Base-by-base conservation (phyloP, 64 coral and sea anemone species). In the Actinia tenebrosa region DNA sequence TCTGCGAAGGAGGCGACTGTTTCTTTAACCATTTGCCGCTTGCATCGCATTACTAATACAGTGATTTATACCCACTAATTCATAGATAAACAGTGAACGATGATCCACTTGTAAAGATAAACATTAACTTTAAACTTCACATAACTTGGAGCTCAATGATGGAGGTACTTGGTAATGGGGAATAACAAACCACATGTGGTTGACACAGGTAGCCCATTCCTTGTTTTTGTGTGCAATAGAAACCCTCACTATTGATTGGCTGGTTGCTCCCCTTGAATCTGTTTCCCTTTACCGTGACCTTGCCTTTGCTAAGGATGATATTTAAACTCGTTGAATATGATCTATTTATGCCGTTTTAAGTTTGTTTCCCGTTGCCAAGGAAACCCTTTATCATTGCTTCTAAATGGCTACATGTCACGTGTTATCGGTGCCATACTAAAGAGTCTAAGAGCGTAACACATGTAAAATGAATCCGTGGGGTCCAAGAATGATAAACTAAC, bases 41-140 rank as follows among this genome's bases (percentile, higher is more conserved):
- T 75, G 69, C 69, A 75, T 75, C 69, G 27, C 69, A 75, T 75
- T 75, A 42, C 69, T 75, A 75, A 30, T 75, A 75, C 23, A 75
- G 69, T 75, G 69, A 75, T 75, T 42, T 26, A 42, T 42, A 11
- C 69, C n/a, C 30, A 10, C 69, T 75, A 75, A 75, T 15, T 75
- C 27, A 75, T 75, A 26, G 69, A 75, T 75, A 75, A 75, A 75
- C 63, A 66, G 4, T 14, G 26, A 42, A 42, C 23, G 42, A 66
- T 66, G 6, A 23, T 66, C 63, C 20, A 66, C 63, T 58, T 16
- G 56, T 66, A 66, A 37, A 37, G 30, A 37, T 37, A 37, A 66
- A 66, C 63, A 66, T 22, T 3, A 66, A 19, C 63, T 23, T 19
- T 75, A 75, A 75, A 75, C 69, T 75, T n/a, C 69, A 75, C 69